Percentiles rank a stretch among this genome's conserved stretches.
phyloP scores from a whole-genome alignment of 2,113 vertebrate genomes.

The Machaerirhynchus nigripectus region DNA sequence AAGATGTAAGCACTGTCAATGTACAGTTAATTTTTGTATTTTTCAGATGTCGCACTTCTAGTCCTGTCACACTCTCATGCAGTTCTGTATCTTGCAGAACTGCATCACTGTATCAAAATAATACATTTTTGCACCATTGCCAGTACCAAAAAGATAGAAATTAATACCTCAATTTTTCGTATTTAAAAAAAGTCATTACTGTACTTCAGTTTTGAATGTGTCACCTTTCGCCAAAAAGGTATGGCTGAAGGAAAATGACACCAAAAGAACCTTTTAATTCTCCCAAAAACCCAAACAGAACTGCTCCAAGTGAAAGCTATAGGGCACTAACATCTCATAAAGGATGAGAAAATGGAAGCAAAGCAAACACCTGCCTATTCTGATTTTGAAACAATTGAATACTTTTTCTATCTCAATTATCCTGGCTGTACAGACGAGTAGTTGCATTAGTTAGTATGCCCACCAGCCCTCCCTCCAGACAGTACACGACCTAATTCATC shows the following conservation, averaged over 20 bases:
- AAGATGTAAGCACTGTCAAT: neutral
- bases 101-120: neutral
- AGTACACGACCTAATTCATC: neutral
- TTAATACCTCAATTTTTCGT: neutral
- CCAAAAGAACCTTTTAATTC: neutral
- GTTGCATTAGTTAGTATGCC: neutral
- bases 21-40: no score
- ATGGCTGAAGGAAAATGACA: neutral
- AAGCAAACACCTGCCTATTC: neutral
- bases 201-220: neutral
- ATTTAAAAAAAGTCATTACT: neutral
- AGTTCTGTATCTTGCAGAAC: neutral
- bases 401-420: neutral
- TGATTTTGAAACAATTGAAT: neutral
- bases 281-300: accelerated
- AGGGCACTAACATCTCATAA: neutral
- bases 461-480: neutral
- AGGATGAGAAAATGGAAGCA: neutral
- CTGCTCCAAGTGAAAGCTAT: neutral
- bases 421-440: neutral
- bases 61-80: neutral
- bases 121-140: neutral
- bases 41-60: no score
- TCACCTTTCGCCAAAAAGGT: neutral
- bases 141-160: neutral